These are phyloP conservation scores for Lamprotornis superbus DNA, from an alignment of 2,113 vertebrate genomes.

Conservation along the genomic window DNA sequence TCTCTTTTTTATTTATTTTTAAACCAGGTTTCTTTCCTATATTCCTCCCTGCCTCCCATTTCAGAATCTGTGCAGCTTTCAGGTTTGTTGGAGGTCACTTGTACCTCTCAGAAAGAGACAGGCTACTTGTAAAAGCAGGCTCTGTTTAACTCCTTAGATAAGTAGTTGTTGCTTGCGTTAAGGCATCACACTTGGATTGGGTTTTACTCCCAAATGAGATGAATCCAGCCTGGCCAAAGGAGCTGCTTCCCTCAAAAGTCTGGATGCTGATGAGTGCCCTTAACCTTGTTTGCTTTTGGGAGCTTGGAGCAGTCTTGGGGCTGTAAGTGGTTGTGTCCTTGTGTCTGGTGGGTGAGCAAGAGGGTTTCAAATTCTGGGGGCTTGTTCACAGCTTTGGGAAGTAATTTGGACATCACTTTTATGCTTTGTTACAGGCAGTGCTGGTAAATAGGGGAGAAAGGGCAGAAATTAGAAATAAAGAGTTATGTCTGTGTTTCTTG, in stretches of 20 bases:
- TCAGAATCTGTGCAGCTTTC: not conserved
- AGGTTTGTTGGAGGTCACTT: not conserved
- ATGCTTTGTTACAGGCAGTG: not conserved
- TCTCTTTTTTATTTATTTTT: too few species aligned
- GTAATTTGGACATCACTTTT: not conserved
- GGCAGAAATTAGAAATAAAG: not conserved
- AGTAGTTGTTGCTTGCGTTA: not conserved
- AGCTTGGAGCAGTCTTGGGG: not conserved
- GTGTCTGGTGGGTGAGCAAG: not conserved
- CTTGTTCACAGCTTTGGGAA: not conserved
- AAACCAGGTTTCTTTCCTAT: not conserved
- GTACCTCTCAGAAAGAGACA: not conserved
- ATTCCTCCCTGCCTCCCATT: not conserved
- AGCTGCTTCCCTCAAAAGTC: not conserved
- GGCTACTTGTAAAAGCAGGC: not conserved
- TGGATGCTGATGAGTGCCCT: not conserved
- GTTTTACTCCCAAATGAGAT: not conserved
- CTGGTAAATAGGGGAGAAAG: not conserved
- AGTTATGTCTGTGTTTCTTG: fast-evolving
- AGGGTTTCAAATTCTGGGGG: not conserved
- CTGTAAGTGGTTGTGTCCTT: not conserved
- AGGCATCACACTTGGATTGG: not conserved
- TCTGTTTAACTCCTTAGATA: not conserved
- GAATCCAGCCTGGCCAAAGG: not conserved
- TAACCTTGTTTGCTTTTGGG: not conserved